phyloP scores from a whole-genome alignment of 2,888 invertebrate genomes.

The Drosophila lutescens region DNA sequence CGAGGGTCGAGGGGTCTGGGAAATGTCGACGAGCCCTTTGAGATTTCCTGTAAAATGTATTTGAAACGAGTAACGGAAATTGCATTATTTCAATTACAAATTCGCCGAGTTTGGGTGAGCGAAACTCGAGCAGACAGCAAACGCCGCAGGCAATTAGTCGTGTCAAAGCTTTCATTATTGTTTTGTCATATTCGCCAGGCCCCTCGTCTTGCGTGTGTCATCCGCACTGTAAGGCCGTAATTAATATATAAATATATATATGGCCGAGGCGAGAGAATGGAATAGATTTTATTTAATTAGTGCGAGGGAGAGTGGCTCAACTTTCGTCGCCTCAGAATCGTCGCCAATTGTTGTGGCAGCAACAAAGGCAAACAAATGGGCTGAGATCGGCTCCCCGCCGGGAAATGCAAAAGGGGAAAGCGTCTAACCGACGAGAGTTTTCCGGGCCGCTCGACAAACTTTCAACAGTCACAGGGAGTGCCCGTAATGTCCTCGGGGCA shows the following conservation, averaged over 20 bases:
- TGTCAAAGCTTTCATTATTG: constrained; percentile 81
- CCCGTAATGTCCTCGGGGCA: constrained; percentile 40
- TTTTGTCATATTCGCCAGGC: constrained; percentile 77
- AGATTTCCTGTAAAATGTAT: constrained; percentile 79
- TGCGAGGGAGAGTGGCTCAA: constrained; percentile 57
- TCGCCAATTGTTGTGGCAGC: constrained; percentile 76
- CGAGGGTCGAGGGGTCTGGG: constrained; percentile 17
- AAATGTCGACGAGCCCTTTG: constrained; percentile 62
- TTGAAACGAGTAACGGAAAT: constrained; percentile 80
- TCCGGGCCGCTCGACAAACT: constrained; percentile 32
- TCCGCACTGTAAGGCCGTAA: constrained; percentile 75
- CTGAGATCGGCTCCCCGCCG: constrained; percentile 49
- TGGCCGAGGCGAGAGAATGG: constrained; percentile 46
- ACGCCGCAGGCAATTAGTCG: constrained; percentile 79
- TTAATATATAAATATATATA: constrained; percentile 73
- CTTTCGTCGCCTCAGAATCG: constrained; percentile 67
- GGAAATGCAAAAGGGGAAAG: constrained; percentile 60
- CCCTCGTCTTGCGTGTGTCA: constrained; percentile 57
- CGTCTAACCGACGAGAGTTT: constrained; percentile 32
- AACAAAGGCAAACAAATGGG: constrained; percentile 40
- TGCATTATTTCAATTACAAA: constrained; percentile 81
- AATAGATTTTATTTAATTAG: constrained; percentile 79
- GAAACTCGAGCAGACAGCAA: constrained; percentile 71
- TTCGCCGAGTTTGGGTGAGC: constrained; percentile 58
- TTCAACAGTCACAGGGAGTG: constrained; percentile 38